Conservation (phyloP, 2,797 vertebrate species). For the Darevskia mixta region DNA sequence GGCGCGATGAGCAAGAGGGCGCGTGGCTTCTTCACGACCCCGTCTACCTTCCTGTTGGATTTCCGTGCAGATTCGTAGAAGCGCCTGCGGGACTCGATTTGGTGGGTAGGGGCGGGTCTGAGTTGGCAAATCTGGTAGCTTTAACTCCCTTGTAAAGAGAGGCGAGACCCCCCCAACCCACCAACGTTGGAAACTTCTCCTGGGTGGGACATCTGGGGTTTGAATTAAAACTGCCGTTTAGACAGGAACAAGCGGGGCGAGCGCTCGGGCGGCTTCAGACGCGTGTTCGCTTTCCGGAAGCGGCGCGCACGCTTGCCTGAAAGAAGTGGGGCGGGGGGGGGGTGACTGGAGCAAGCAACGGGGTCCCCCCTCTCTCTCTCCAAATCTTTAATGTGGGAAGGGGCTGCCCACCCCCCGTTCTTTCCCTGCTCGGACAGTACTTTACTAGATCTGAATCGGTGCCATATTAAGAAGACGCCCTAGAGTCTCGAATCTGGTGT, state of each 20-base stretch:
- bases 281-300: background rate
- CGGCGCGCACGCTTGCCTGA: background rate
- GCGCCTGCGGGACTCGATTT: background rate
- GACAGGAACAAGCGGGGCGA: background rate
- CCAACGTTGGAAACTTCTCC: too few species aligned
- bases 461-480: background rate
- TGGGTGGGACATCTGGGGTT: constrained; percentile 26
- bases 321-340: background rate
- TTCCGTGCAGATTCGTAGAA: background rate
- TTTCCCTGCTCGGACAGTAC: background rate
- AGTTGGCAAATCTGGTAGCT: too few species aligned
- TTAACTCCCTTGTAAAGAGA: too few species aligned
- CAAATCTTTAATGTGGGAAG: background rate
- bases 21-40: background rate
- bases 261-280: background rate
- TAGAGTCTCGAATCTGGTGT: background rate
- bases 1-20: background rate
- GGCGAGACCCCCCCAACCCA: background rate
- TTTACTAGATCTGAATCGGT: background rate
- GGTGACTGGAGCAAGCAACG: background rate
- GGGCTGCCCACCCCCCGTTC: background rate
- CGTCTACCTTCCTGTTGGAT: background rate
- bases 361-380: too few species aligned
- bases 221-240: constrained; percentile 21
- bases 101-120: background rate